Evolutionary conservation across 2,797 vertebrate species (phyloP).

Genomic region (Allobates femoralis): DNA sequence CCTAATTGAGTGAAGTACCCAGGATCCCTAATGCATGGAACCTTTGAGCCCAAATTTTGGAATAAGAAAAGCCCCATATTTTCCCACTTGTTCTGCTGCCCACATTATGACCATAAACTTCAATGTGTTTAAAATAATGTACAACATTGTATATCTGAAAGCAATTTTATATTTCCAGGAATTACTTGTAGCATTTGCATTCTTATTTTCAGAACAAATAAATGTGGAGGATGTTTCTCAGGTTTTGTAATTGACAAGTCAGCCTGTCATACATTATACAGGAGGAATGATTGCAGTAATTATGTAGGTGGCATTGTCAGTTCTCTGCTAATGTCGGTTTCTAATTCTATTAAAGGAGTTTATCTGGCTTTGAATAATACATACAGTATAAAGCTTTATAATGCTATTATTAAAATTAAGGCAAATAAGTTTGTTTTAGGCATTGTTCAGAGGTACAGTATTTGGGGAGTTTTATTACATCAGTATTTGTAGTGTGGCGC

Average conservation of each 20-base stretch:
- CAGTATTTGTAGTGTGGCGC: too few species aligned
- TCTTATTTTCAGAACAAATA: background rate
- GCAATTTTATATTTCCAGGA: background rate
- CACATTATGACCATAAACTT: background rate
- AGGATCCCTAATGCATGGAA: too few species aligned
- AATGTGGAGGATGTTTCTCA: background rate
- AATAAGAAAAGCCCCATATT: too few species aligned
- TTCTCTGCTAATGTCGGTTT: background rate
- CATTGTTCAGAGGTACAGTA: too few species aligned
- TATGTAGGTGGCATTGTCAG: background rate
- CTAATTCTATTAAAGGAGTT: too few species aligned
- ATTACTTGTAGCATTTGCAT: background rate
- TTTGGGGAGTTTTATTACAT: too few species aligned
- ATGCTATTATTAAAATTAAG: too few species aligned
- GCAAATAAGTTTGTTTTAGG: too few species aligned
- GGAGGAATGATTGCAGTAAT: background rate
- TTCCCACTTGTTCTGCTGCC: background rate
- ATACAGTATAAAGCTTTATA: too few species aligned
- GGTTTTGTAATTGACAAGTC: background rate
- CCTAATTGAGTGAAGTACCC: too few species aligned
- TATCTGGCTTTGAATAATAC: too few species aligned
- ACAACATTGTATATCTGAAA: conserved; percentile 25
- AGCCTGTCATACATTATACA: background rate
- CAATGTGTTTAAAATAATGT: background rate
- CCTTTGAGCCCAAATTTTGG: too few species aligned